Evolutionary conservation across 2,888 invertebrate species (phyloP).

Genomic region (Suillia variegata): DNA sequence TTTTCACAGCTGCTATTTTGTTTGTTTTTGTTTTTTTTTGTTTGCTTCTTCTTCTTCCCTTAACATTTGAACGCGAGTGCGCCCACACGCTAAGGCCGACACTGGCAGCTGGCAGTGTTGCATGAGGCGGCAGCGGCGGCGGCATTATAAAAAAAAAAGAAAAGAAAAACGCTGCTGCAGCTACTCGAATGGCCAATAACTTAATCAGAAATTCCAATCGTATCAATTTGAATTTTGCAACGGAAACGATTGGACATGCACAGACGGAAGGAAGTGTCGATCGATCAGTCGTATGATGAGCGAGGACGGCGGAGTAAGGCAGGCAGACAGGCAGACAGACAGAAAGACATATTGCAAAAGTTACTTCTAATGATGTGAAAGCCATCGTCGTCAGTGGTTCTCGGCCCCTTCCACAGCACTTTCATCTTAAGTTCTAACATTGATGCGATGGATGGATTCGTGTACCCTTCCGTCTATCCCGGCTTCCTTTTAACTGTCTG

Average conservation of each 20-base stretch:
- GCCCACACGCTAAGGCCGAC: too few species aligned
- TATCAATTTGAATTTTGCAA: not conserved
- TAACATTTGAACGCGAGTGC: too few species aligned
- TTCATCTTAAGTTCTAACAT: not conserved
- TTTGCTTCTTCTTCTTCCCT: too few species aligned
- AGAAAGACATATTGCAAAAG: conserved; percentile 4
- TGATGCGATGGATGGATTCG: not conserved
- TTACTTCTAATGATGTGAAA: conserved; percentile 11
- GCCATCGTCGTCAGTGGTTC: conserved; percentile 12
- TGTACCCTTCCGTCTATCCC: not conserved
- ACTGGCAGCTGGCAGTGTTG: too few species aligned
- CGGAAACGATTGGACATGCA: too few species aligned
- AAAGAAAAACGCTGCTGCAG: not conserved
- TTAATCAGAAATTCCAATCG: conserved; percentile 9
- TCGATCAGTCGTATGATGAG: too few species aligned
- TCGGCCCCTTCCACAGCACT: conserved; percentile 6
- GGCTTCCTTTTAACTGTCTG: not conserved
- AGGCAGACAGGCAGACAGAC: too few species aligned
- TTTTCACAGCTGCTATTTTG: too few species aligned
- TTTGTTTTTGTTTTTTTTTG: too few species aligned
- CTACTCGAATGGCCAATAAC: not conserved
- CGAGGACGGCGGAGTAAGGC: too few species aligned
- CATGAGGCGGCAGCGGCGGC: not conserved
- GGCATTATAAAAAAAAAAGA: not conserved
- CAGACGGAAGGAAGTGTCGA: too few species aligned